These are phyloP conservation scores for Alethe castanea DNA, from an alignment of 2,113 vertebrate genomes.

Conservation along the genomic window DNA sequence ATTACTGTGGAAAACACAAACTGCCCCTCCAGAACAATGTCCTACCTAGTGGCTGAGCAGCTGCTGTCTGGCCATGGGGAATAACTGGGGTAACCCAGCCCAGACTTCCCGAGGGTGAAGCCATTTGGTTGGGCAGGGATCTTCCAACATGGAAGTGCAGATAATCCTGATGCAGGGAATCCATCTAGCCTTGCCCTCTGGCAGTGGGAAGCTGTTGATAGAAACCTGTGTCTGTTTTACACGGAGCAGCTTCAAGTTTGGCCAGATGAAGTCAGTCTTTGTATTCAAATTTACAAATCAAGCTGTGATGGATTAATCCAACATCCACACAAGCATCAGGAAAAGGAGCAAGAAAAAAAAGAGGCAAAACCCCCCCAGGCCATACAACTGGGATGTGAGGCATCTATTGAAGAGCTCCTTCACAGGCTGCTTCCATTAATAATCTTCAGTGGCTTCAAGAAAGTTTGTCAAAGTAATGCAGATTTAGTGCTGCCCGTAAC, in stretches of 20 bases:
- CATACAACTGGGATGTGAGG: not conserved
- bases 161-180: not conserved
- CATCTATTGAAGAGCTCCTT: not conserved
- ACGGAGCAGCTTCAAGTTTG: not conserved
- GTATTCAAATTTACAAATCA: not conserved
- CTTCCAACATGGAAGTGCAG: not conserved
- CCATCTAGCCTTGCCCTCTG: not conserved
- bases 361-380: fast-evolving
- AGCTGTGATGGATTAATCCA: not conserved
- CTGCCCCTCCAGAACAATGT: not conserved
- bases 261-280: not conserved
- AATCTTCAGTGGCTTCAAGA: not conserved
- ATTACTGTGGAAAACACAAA: not conserved
- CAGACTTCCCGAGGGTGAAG: not conserved
- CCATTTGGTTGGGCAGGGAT: not conserved
- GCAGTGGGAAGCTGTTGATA: not conserved
- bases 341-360: not conserved
- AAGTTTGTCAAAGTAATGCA: constrained; percentile 20
- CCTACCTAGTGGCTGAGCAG: not conserved
- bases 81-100: not conserved
- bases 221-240: not conserved
- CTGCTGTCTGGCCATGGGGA: not conserved
- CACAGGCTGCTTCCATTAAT: not conserved
- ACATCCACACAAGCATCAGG: not conserved
- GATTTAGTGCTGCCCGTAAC: not conserved